Evolutionary conservation across 2,113 vertebrate species (phyloP).

Genomic region (Numenius arquata): DNA sequence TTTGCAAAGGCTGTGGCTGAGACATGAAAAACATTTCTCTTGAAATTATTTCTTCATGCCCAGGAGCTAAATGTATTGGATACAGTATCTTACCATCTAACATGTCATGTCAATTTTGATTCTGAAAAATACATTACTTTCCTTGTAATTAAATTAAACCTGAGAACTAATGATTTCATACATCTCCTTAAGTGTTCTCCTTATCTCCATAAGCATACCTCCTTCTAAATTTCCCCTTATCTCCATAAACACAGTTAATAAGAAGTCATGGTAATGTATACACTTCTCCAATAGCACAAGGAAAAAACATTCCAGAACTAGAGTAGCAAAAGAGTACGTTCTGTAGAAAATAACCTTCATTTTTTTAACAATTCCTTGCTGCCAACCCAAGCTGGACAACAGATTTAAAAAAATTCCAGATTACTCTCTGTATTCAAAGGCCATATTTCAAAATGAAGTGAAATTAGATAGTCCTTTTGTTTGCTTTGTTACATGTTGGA

Average conservation of each 20-base stretch:
- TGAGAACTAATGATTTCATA: not conserved
- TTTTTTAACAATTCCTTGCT: not conserved
- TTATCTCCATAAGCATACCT: not conserved
- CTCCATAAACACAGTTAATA: not conserved
- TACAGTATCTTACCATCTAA: not conserved
- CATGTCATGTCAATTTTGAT: not conserved
- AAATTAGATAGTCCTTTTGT: not conserved
- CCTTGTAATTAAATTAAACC: not conserved
- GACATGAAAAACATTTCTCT: not conserved
- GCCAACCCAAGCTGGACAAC: not conserved
- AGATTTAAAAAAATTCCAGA: not conserved
- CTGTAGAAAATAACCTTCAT: not conserved
- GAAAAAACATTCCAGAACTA: not conserved
- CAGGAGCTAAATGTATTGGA: not conserved
- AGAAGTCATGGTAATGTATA: not conserved
- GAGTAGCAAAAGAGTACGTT: not conserved
- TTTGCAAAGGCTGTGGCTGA: not conserved
- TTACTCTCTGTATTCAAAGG: not conserved
- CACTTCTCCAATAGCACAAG: not conserved
- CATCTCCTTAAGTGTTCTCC: not conserved
- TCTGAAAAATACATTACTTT: not conserved
- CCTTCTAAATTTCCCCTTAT: not conserved
- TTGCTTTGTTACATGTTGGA: not conserved
- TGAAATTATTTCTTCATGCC: not conserved
- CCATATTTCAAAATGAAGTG: not conserved